Base-by-base conservation (phyloP, 2,888 invertebrate species). In the Pyrrhosoma nymphula region DNA sequence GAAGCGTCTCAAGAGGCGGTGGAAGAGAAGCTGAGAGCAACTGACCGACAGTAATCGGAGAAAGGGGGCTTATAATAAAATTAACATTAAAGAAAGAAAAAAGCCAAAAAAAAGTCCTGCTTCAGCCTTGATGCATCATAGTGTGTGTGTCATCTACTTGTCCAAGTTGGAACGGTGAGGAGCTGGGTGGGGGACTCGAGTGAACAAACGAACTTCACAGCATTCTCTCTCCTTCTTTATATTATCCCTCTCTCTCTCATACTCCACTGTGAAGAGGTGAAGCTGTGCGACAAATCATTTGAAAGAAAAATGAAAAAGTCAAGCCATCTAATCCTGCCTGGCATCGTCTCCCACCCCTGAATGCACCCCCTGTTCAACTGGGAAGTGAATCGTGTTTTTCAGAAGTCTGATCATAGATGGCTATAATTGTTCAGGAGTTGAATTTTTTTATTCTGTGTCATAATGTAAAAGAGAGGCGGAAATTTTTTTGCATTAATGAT, bases 1-100 rank as follows among this genome's bases (percentile, higher is more conserved):
- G 99, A 99, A 97, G 99, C 99, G 96, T 99, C 99, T 96, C 98
- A 99, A 97, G 99, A 99, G 97, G 98, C 99, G 96, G 99, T 99
- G 96, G 99, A 99, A 97, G 99, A 99, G 97, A 99, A 99, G 97
- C 98, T 99, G 96, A 98, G 99, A 97, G 98, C 99, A 97, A 99
- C 99, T 96, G 99, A 99, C 97, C 99, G 99, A 98, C 99, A 99
- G 98, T 99, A 97, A 95, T 60, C 26, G 47, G 82, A 69, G n/a
- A 82, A 35, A 82, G 82, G 69, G 56, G 93, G 93, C 93, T 93
- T 93, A 82, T 82, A 93, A 93, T 93, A 93, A 93, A 93, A 93
- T 93, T 93, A 93, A 93, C 93, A 93, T 93, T 93, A 69, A 93
- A 93, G 69, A 93, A 93, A 93, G 30, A 82, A 93, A 93, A 69